Evolutionary conservation across 2,888 invertebrate species (phyloP).

Genomic region (Dynastes maya): DNA sequence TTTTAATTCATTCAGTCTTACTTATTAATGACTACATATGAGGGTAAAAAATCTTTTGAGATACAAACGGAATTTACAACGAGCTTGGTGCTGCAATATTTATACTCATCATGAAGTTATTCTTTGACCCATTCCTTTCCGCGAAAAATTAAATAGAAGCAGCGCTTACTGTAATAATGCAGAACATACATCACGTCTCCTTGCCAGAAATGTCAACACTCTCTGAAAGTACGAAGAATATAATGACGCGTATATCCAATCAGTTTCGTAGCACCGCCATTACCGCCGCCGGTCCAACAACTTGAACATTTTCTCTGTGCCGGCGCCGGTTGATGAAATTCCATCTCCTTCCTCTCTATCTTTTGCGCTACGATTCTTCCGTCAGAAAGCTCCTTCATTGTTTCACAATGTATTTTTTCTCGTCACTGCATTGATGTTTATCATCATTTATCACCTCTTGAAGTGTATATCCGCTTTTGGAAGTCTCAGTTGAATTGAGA

Average conservation of each 20-base stretch:
- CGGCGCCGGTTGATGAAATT: conserved; percentile 18
- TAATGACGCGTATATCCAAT: conserved; percentile 34
- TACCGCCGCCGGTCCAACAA: conserved; percentile 11
- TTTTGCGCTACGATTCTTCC: background rate
- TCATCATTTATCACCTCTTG: conserved; percentile 21
- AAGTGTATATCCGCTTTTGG: conserved; percentile 17
- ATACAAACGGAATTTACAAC: too few relatives aligned
- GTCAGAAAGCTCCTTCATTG: conserved; percentile 7
- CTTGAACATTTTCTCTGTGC: background rate
- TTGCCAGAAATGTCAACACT: conserved; percentile 15
- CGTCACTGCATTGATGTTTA: conserved; percentile 25
- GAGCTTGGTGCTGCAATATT: background rate
- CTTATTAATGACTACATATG: conserved; percentile 21
- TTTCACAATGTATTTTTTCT: conserved; percentile 13
- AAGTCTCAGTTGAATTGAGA: background rate
- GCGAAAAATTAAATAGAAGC: conserved; percentile 8
- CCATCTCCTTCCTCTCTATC: background rate
- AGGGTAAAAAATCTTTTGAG: background rate
- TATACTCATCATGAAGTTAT: background rate
- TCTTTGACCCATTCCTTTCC: background rate
- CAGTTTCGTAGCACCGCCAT: conserved; percentile 7
- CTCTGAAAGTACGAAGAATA: conserved; percentile 28
- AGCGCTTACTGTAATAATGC: background rate
- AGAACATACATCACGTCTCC: conserved; percentile 23
- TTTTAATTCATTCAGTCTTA: background rate